Evolutionary conservation across 64 coral and sea anemone genomes (phyloP), one percentile per base, ranked within the genome.

Genomic region (Pachyseris speciosa): DNA sequence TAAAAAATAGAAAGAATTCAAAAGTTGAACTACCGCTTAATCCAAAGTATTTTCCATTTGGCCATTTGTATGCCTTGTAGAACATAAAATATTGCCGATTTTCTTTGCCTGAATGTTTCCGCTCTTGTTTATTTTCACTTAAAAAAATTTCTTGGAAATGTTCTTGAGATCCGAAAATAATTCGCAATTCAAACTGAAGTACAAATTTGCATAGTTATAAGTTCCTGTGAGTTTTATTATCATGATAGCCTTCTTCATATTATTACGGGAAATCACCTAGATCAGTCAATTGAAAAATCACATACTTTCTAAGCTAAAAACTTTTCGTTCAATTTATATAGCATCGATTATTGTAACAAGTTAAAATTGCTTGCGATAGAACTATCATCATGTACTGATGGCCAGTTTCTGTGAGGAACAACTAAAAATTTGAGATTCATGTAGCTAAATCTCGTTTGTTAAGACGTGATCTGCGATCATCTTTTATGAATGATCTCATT

Each of bases 401-500:
- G 53, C 30, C 34, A 81, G 77, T 81, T 80, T 60, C 33, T 28
- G 44, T 3, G 19, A 25, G 13, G 33, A n/a, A 31, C 1, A 50
- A 31, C 4, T 17, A 58, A 2, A 51, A 30, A 25, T 11, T 63
- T 13, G 0, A 17, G 33, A 39, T 28, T 36, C 9, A 22, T n/a
- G n/a, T n/a, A n/a, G 8, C 3, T 39, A 5, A 61, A 61, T 25
- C 15, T 19, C 36, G 22, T 0, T 10, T 71, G 32, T 37, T 5
- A 47, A 25, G n/a, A 16, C 22, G 52, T 41, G 70, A 74, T 39
- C 41, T 31, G 36, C n/a, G 69, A 38, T 16, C 25, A 61, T 81
- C 55, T 37, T 26, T 71, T 17, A 20, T 34, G 15, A 81, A 60
- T 81, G 51, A 81, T 57, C 77, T 81, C 77, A 81, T 33, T 11